Percentiles rank a stretch among this genome's conserved stretches.
These are phyloP conservation scores for Eospalax fontanierii DNA, from an alignment of 2,797 vertebrate genomes.

Conservation along the genomic window DNA sequence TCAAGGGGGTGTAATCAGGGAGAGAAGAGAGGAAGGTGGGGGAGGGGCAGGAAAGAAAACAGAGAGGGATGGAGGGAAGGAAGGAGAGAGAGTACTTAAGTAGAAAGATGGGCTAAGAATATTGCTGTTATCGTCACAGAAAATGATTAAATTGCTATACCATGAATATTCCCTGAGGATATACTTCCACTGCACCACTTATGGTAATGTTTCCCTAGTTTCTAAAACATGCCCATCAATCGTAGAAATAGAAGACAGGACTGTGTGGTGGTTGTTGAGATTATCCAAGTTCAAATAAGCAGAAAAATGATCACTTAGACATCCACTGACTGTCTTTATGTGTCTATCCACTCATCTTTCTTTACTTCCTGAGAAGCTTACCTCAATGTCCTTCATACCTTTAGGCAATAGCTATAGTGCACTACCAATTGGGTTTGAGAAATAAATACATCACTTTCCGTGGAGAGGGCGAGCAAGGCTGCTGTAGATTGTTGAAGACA, in stretches of 20 bases:
- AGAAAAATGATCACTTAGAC: background rate
- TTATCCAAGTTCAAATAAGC: conserved; percentile 56
- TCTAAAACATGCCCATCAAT: conserved; percentile 3
- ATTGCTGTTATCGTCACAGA: background rate
- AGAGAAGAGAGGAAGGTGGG: background rate
- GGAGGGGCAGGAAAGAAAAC: background rate
- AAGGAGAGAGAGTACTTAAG: background rate
- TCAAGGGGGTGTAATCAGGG: background rate
- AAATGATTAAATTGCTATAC: conserved; percentile 40
- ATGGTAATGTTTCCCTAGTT: conserved; percentile 37
- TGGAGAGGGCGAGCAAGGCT: background rate
- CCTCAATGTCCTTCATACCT: conserved; percentile 12
- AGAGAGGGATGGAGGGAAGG: background rate
- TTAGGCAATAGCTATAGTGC: background rate
- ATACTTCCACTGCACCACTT: background rate
- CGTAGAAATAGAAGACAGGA: background rate
- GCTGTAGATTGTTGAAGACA: background rate
- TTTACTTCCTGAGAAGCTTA: background rate
- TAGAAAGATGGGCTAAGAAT: conserved; percentile 7
- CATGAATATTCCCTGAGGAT: conserved; percentile 64
- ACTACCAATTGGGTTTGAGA: conserved; percentile 34
- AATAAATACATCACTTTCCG: background rate
- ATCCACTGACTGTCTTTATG: background rate
- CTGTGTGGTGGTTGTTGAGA: background rate
- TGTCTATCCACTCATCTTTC: conserved; percentile 18